Evolutionary conservation across 2,797 vertebrate species (phyloP).

Genomic region (Hydrocynus forskahlii): DNA sequence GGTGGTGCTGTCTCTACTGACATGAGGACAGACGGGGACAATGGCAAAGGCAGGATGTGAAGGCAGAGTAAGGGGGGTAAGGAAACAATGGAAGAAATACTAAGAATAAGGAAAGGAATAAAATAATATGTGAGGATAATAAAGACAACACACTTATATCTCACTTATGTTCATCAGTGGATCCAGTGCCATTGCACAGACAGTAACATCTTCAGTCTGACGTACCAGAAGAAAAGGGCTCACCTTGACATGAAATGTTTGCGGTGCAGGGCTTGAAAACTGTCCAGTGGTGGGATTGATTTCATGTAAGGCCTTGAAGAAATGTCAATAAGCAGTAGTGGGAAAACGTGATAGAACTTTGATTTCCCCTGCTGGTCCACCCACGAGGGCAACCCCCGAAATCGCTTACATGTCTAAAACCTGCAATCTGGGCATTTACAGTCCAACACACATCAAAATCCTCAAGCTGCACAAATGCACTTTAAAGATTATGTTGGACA

Average conservation of each 20-base stretch:
- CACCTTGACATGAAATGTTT: constrained; percentile 55
- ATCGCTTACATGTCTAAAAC: constrained; percentile 31
- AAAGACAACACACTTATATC: not conserved
- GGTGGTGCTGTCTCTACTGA: not conserved
- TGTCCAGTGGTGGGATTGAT: constrained; percentile 61
- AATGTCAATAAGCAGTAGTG: constrained; percentile 67
- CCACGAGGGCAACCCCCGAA: constrained; percentile 36
- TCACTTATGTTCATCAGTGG: not conserved
- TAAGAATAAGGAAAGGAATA: not conserved
- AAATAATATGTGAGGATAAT: not conserved
- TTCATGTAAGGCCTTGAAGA: constrained; percentile 63
- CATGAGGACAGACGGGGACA: not conserved
- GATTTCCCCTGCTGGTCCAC: constrained; percentile 52
- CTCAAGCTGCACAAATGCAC: constrained; percentile 17
- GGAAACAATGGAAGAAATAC: not conserved
- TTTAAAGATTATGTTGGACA: not conserved
- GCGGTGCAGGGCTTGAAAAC: constrained; percentile 37
- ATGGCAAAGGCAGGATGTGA: not conserved
- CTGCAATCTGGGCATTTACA: constrained; percentile 20
- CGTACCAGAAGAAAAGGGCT: constrained; percentile 5
- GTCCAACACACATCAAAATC: not conserved
- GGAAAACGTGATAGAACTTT: constrained; percentile 62
- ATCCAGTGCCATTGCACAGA: not conserved
- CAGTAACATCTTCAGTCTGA: constrained; percentile 37
- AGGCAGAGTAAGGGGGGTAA: not conserved